Evolutionary conservation across 2,888 invertebrate genomes (phyloP), one percentile per base, ranked within the genome.

Genomic region (Rhabditoides inermis): DNA sequence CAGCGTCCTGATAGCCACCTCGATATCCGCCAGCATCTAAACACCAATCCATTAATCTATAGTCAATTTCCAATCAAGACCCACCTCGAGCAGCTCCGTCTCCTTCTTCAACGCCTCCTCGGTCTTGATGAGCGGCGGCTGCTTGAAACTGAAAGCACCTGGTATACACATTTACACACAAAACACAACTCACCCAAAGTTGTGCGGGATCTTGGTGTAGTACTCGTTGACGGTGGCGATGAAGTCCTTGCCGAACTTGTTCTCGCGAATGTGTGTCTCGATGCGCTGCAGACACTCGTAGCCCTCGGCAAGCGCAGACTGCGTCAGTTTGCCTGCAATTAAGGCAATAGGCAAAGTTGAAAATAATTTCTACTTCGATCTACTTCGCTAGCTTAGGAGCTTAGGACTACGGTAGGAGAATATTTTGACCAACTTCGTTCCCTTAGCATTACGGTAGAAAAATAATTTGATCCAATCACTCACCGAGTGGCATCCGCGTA

Each of bases 181-280:
- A 37, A 25, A 7, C 37, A n/a, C 10, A 44, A 2, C 15, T 58
- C 66, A 80, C 80, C 81, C 81, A 73, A 81, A 82, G 54, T 76
- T 75, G 67, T 81, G 81, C 20, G 81, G 81, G 51, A 82, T 80
- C 45, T 78, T 71, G 3, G 81, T 82, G 64, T 82, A 82, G 69
- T 80, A 82, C 6, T 77, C 78, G 71, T 78, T 79, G 69, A 80
- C 80, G 1, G 81, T 81, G 25, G 78, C 54, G n/a, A 67, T 49
- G 37, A 77, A 65, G 4, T 69, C 69, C 18, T 53, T 54, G 23
- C 77, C 77, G 51, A 73, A 73, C 26, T 75, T 69, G 6, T 74
- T 73, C 20, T 32, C 12, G 3, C 42, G 39, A 12, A 67, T 57
- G 37, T 45, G 46, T n/a, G 65, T 60, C 56, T 80, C 81, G 30